A percentile compares a stretch with the other conserved stretches of the same genome.
Conservation (phyloP, 2,888 invertebrate genomes). For the Acanthococcus lagerstroemiae region DNA sequence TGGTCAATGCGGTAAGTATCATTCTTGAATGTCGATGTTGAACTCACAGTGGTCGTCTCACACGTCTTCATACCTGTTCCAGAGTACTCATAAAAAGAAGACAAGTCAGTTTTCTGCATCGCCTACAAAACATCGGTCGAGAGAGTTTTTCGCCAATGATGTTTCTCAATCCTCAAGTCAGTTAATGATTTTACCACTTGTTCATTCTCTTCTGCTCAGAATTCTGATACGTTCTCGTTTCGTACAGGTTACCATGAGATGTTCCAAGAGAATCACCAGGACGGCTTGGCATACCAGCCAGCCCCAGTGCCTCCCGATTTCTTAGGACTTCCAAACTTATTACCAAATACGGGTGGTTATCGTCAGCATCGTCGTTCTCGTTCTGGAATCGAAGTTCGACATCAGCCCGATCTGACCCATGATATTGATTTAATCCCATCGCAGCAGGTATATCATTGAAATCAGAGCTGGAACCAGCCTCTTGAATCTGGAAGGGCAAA, state of each 20-base stretch:
- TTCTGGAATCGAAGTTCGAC: slow-evolving; percentile 40
- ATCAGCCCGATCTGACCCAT: slow-evolving; percentile 52
- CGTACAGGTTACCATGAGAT: slow-evolving; percentile 23
- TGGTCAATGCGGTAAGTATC: slow-evolving; percentile 65
- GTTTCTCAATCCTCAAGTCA: not conserved
- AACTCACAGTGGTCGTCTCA: too few species aligned
- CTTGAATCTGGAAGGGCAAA: not conserved
- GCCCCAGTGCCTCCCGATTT: slow-evolving; percentile 10
- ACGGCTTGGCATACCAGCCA: not conserved
- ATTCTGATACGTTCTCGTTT: too few species aligned
- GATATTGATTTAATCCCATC: slow-evolving; percentile 44
- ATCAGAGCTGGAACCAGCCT: not conserved
- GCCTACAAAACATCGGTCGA: slow-evolving; percentile 16
- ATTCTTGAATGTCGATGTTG: not conserved
- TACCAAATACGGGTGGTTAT: slow-evolving; percentile 14
- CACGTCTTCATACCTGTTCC: too few species aligned
- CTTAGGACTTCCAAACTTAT: slow-evolving; percentile 20
- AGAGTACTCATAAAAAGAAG: slow-evolving; percentile 19
- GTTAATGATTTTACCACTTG: not conserved
- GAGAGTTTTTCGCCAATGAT: not conserved
- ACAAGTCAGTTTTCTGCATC: slow-evolving; percentile 14
- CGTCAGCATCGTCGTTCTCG: slow-evolving; percentile 42
- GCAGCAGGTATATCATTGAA: too few species aligned
- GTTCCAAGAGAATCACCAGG: slow-evolving; percentile 14
- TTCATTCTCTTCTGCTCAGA: too few species aligned